Conservation (phyloP, 2,888 invertebrate species). For the Pyrrhia umbra region DNA sequence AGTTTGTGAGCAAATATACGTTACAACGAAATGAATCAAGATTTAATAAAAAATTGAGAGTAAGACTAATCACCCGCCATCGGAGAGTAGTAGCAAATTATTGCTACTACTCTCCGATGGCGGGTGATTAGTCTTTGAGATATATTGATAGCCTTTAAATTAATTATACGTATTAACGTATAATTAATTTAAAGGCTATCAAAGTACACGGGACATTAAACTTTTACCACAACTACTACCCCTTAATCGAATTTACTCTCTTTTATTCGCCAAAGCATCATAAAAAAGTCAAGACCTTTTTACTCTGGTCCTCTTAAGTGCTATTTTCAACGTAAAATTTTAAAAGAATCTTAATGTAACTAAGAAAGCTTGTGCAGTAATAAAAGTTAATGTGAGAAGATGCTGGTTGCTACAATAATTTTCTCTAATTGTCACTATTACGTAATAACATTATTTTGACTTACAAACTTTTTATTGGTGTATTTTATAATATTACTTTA, state of each 20-base stretch:
- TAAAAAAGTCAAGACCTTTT: constrained; percentile 51
- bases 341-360: constrained; percentile 45
- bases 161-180: too few relatives aligned
- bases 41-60: too few relatives aligned
- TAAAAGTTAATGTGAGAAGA: constrained; percentile 43
- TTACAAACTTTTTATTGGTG: constrained; percentile 12
- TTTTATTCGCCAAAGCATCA: constrained; percentile 43
- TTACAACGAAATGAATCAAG: too few relatives aligned
- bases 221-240: constrained; percentile 19
- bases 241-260: constrained; percentile 52
- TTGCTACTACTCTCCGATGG: too few relatives aligned
- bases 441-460: constrained; percentile 1
- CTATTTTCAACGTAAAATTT: constrained; percentile 47
- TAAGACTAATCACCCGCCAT: too few relatives aligned
- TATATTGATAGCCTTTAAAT: too few relatives aligned
- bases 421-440: constrained; percentile 47
- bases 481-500: constrained; percentile 4
- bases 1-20: too few relatives aligned
- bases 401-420: constrained; percentile 10
- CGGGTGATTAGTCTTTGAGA: too few relatives aligned
- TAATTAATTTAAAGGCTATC: constrained; percentile 31
- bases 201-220: constrained; percentile 31
- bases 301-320: constrained; percentile 35
- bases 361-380: constrained; percentile 42
- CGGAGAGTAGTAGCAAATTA: too few relatives aligned